Conservation (phyloP, 2,888 invertebrate species). For the Morinoia aosen region DNA sequence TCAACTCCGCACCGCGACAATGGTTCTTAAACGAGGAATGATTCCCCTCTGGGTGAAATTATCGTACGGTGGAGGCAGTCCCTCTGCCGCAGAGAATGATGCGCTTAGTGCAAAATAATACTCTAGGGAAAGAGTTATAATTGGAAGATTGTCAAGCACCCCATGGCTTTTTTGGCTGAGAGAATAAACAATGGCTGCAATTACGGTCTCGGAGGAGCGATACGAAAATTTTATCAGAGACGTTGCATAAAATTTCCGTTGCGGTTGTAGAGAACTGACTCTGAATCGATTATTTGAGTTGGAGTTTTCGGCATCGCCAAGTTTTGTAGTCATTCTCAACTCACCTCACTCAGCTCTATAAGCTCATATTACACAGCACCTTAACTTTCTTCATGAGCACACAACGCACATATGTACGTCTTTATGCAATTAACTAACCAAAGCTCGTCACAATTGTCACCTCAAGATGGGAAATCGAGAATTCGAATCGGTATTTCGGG, state of each 20-base stretch:
- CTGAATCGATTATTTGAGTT: not conserved
- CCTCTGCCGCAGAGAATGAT: not conserved
- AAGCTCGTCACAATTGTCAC: not conserved
- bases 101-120: not conserved
- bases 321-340: not conserved
- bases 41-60: constrained; percentile 8
- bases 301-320: not conserved
- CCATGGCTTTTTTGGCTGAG: not conserved
- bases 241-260: not conserved
- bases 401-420: not conserved
- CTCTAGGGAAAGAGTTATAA: not conserved
- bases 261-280: not conserved
- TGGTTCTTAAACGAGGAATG: constrained; percentile 10
- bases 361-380: not conserved
- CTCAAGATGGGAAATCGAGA: too few species aligned
- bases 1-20: not conserved
- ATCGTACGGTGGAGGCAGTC: not conserved
- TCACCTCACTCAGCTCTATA: not conserved
- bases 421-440: not conserved
- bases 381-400: not conserved
- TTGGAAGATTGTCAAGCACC: not conserved
- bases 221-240: not conserved
- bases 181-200: not conserved
- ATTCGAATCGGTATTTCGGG: too few species aligned
- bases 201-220: not conserved